Evolutionary conservation across 2,113 vertebrate species (phyloP).

Genomic region (Siniperca chuatsi): DNA sequence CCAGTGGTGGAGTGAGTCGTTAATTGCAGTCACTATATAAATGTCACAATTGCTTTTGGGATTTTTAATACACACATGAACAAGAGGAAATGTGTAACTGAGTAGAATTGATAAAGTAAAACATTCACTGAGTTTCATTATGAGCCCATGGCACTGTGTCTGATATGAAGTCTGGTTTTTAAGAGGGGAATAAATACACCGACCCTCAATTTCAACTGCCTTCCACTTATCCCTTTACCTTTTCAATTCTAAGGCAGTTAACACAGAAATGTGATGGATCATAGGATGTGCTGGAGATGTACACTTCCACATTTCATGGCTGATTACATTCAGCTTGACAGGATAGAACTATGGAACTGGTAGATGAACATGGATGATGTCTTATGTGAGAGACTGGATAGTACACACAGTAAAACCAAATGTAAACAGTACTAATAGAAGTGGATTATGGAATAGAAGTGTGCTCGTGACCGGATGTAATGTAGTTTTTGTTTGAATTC

Average conservation of each 20-base stretch:
- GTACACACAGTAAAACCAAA: not conserved
- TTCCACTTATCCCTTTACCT: slow-evolving; percentile 17
- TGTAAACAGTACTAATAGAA: too few relatives aligned
- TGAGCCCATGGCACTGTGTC: slow-evolving; percentile 22
- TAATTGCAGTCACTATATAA: slow-evolving; percentile 32
- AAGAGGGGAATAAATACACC: slow-evolving; percentile 27
- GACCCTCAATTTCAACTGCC: slow-evolving; percentile 16
- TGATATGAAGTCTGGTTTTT: slow-evolving; percentile 50
- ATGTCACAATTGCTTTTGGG: slow-evolving; percentile 39
- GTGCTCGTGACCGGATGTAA: not conserved
- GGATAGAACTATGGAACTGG: not conserved
- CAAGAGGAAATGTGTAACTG: not conserved
- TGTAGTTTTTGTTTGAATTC: not conserved
- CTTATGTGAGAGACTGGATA: not conserved
- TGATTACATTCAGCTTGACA: slow-evolving; percentile 4
- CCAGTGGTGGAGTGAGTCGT: slow-evolving; percentile 7
- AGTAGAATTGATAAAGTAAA: slow-evolving; percentile 1
- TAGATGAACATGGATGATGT: not conserved
- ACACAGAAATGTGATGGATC: slow-evolving; percentile 8
- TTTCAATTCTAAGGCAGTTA: slow-evolving; percentile 11
- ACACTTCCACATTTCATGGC: not conserved
- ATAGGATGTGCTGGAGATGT: not conserved
- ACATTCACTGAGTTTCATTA: slow-evolving; percentile 33
- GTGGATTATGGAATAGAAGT: not conserved
- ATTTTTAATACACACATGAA: slow-evolving; percentile 27